These are phyloP conservation scores for Bursaphelenchus okinawaensis DNA, from an alignment of 2,888 invertebrate genomes.

Conservation along the genomic window DNA sequence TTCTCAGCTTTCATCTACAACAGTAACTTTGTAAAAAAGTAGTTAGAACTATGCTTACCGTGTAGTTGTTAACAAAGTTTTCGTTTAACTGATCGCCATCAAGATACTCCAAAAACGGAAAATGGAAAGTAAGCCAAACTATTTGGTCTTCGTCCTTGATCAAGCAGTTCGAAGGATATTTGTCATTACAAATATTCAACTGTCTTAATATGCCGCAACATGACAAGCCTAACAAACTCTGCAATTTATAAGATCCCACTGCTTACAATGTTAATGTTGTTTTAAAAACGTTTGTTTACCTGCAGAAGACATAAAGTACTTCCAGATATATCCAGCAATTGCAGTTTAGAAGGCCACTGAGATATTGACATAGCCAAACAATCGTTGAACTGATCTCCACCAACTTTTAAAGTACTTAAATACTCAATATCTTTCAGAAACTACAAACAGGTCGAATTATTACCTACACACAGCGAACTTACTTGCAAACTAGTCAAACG, in stretches of 20 bases:
- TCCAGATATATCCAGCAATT: conserved; percentile 36
- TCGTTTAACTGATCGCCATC: conserved; percentile 23
- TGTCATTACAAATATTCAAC: conserved; percentile 19
- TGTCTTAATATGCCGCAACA: conserved; percentile 35
- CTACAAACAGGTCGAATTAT: background rate
- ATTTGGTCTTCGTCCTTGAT: conserved; percentile 20
- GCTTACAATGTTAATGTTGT: too few relatives aligned
- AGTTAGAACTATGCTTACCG: conserved; percentile 12
- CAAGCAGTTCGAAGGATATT: background rate
- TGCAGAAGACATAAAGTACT: conserved; percentile 33
- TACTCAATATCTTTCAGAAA: conserved; percentile 24
- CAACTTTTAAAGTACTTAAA: conserved; percentile 32
- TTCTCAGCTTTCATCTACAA: background rate
- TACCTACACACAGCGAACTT: conserved; percentile 1
- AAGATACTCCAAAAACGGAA: conserved; percentile 30
- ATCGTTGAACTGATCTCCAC: conserved; percentile 37
- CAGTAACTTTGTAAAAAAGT: background rate
- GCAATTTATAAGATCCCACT: too few relatives aligned
- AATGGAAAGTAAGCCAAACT: conserved; percentile 42
- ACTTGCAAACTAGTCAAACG: conserved; percentile 25
- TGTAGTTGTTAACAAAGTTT: conserved; percentile 20
- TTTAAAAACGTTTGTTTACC: conserved; percentile 21
- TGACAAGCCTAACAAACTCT: conserved; percentile 32
- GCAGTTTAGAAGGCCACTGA: conserved; percentile 42
- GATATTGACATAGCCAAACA: background rate